Conservation (phyloP, 2,113 vertebrate species). For the Chloropsis hardwickii region DNA sequence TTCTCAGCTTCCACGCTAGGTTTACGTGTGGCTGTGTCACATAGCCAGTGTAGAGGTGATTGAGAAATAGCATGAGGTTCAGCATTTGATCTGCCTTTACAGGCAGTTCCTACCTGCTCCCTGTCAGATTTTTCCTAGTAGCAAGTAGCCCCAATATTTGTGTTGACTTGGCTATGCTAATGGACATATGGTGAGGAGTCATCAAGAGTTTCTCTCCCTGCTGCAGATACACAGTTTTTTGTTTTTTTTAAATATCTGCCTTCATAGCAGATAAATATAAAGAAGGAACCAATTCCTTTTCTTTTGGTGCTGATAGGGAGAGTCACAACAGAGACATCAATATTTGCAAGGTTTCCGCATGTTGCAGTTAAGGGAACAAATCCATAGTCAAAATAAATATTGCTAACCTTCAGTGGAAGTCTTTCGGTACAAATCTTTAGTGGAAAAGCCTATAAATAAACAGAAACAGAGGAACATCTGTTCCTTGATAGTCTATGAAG, state of each 20-base stretch:
- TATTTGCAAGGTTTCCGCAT: neutral
- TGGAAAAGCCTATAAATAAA: neutral
- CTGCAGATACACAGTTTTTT: neutral
- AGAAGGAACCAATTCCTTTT: neutral
- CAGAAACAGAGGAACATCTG: neutral
- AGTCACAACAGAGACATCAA: neutral
- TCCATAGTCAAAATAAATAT: neutral
- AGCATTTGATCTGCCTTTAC: neutral
- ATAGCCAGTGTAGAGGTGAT: no score
- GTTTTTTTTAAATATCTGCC: neutral
- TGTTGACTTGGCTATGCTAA: neutral
- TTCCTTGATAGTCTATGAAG: neutral
- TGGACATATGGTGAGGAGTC: neutral
- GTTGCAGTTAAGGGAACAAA: neutral
- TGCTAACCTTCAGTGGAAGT: neutral
- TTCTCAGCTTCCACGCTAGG: neutral
- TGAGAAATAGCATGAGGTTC: neutral
- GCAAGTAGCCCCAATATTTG: neutral
- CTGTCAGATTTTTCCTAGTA: neutral
- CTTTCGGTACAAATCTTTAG: neutral
- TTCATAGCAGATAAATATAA: neutral
- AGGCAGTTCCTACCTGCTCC: neutral
- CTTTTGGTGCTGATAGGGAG: neutral
- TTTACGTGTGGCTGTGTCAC: fast-evolving
- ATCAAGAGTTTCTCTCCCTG: neutral